Evolutionary conservation across 2,113 vertebrate genomes (phyloP), one percentile per base, ranked within the genome.

Genomic region (Malurus elegans): DNA sequence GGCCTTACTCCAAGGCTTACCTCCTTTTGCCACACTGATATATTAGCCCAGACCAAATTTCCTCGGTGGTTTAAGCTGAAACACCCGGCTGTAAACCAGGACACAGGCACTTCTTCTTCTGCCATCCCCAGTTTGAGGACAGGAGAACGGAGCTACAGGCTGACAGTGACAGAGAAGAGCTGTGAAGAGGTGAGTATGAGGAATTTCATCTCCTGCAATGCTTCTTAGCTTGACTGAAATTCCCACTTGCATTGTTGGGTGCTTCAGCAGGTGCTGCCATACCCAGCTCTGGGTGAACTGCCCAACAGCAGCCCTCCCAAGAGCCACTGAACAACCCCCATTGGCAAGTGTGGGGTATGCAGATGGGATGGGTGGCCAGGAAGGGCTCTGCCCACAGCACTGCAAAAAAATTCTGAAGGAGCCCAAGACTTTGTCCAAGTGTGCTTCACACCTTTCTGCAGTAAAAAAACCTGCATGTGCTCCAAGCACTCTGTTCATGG

Each of bases 281-380:
- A 25, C 32, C 21, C 80, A 53, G 50, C 47, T 67, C 28, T 1
- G 0, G 25, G 47, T 10, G 47, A 82, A 47, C 29, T 74, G 51
- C n/a, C 2, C 1, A 57, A 25, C 4, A 3, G 58, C 67, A 79
- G 67, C 29, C 2, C 40, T 64, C 10, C 73, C 34, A n/a, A 45
- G 31, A 70, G 25, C 23, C 66, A 29, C 2, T 18, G 12, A 65
- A 58, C 20, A 14, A 12, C 42, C 44, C 34, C 15, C 0, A 0
- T 2, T 44, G 61, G 42, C 2, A 1, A 17, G 60, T 0, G 0
- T 1, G 2, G 31, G 47, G n/a, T 14, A 24, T 5, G 0, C 44
- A 58, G 34, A 28, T 9, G 32, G 31, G 28, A 45, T 57, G 20
- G 3, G 8, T 36, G 16, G 29, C 44, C 4, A 1, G 24, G 12